Evolutionary conservation across 2,888 invertebrate species (phyloP).

Genomic region (Lydus trimaculatus): DNA sequence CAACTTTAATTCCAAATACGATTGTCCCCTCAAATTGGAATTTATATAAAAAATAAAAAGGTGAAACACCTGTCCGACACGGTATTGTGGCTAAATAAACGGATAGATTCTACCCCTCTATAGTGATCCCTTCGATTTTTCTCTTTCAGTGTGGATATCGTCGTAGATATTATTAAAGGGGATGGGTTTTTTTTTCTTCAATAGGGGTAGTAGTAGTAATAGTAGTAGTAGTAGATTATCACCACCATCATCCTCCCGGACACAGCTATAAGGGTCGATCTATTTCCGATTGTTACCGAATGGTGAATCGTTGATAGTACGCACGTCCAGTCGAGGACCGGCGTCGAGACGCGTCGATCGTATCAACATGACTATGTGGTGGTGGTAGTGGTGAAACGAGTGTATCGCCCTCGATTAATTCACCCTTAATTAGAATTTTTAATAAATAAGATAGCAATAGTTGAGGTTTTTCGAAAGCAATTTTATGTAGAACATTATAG

Average conservation of each 20-base stretch:
- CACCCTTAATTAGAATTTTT: neutral
- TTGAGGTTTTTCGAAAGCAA: neutral
- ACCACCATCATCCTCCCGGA: constrained; percentile 31
- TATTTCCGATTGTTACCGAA: constrained; percentile 36
- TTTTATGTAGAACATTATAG: no score
- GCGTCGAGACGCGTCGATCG: constrained; percentile 39
- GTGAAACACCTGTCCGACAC: no score
- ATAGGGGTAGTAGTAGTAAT: constrained; percentile 25
- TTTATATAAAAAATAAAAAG: no score
- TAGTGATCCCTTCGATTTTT: no score
- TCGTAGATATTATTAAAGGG: neutral
- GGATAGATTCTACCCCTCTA: neutral
- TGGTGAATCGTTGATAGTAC: constrained; percentile 32
- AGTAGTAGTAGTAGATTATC: no score
- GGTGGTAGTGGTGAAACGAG: neutral
- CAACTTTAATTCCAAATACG: neutral
- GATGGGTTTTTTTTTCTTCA: neutral
- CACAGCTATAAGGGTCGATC: constrained; percentile 42
- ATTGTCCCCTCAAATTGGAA: neutral
- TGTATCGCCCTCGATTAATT: neutral
- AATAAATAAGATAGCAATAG: neutral
- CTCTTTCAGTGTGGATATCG: neutral
- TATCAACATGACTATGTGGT: constrained; percentile 16
- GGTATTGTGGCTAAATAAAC: neutral
- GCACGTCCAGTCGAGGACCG: constrained; percentile 36